A percentile compares a stretch with the other conserved stretches of the same genome.
These are phyloP conservation scores for Lithobates pipiens DNA, from an alignment of 2,797 vertebrate species.

Conservation along the genomic window DNA sequence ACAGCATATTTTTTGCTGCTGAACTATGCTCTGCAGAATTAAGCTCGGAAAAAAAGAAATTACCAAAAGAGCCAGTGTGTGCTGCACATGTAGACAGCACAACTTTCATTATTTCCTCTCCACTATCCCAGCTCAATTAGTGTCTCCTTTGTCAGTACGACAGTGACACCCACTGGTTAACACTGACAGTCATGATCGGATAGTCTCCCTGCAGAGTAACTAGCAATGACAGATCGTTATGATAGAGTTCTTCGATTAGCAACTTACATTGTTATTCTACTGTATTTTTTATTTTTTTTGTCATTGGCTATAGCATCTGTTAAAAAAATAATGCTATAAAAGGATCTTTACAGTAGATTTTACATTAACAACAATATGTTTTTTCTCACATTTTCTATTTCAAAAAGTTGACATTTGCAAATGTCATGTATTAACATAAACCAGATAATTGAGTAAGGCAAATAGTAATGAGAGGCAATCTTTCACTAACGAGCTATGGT, in stretches of 20 bases:
- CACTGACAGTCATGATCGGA: conserved; percentile 21
- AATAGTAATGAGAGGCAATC: no score
- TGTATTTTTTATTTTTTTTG: background rate
- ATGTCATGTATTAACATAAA: no score
- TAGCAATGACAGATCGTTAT: conserved; percentile 26
- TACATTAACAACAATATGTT: background rate
- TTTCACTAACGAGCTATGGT: no score
- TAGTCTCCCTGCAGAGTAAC: conserved; percentile 17
- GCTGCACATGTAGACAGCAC: background rate
- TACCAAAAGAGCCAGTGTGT: conserved; percentile 25
- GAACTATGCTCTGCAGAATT: conserved; percentile 4
- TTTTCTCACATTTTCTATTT: background rate
- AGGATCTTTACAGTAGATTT: background rate
- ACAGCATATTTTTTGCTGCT: background rate
- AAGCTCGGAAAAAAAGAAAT: conserved; percentile 17
- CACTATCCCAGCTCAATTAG: conserved; percentile 36
- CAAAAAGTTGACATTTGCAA: background rate
- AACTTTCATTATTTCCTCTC: conserved; percentile 34
- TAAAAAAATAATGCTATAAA: background rate
- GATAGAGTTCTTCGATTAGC: conserved; percentile 30
- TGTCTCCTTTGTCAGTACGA: conserved; percentile 48
- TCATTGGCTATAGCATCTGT: background rate
- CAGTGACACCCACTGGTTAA: conserved; percentile 38
- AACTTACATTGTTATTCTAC: background rate
- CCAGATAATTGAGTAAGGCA: no score